Base-by-base conservation (phyloP, 1,140 invertebrate species). In the Zaprionus camerounensis region DNA sequence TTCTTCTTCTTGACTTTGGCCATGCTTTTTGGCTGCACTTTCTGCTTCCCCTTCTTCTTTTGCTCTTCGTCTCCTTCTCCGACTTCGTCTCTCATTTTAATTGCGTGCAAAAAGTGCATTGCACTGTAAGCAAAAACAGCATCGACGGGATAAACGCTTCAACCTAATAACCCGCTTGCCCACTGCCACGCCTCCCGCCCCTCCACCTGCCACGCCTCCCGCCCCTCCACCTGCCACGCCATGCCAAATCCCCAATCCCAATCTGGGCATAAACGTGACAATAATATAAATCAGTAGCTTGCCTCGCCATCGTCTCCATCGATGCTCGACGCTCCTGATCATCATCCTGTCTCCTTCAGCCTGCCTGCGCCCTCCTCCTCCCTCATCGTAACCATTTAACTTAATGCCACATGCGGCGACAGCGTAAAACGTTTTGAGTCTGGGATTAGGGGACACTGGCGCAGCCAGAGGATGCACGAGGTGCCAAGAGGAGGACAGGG, bases 231-330 rank as follows among this genome's bases (percentile, higher is more conserved):
- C 46, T 22, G 46, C 20, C 20, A 22, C 20, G 46, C 46, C 46
- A 51, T 51, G 20, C 17, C 41, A 62, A 79, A 72, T 76, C 66
- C 67, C 72, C 80, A 87, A 80, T 81, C 83, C 63, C 83, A 87
- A 86, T 82, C 82, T 87, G 69, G 51, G 66, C 83, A 71, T 74
- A 82, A 86, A 87, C 82, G 82, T 86, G 82, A 86, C 82, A 86
- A 86, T 86, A 87, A 82, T 86, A 86, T 80, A 82, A 86, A 86
- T 82, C 82, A 80, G 72, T 67, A 80, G 83, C 77, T 86, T 86
- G 72, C 49, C 67, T 31, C 41, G 41, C 41, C 41, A 44, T 6
- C 41, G 41, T 44, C 41, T 44, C 41, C n/a, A 44, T 67, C 64
- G 44, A 66, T 68, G 66, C 51, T 44, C 46, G 36, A 15, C 51